Base-by-base conservation (phyloP, 2,888 invertebrate genomes). In the Pheosia tremula region DNA sequence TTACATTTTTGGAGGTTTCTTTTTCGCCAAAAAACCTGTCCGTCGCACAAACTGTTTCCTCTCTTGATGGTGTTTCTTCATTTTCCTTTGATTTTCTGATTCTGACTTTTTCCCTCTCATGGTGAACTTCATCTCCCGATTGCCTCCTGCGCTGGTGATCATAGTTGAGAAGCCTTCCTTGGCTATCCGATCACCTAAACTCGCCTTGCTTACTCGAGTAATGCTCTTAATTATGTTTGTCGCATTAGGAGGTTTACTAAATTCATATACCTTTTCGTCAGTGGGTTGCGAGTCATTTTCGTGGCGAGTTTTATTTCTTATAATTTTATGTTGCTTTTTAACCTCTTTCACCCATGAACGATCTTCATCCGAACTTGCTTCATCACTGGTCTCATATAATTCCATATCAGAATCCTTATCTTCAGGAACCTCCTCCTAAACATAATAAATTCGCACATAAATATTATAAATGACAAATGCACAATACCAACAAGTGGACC, bases 281-380 rank as follows among this genome's bases (percentile, higher is more conserved):
- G 62, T 71, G 3, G 64, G 67, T 67, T 70, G 80, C 61, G 60
- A 82, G 10, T 84, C 84, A 11, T 87, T 85, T 56, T 88, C 82
- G 13, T 86, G 81, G 53, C 84, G 78, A n/a, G 83, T 79, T 64
- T 83, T 87, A 56, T 88, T 83, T 66, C 96, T 93, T 13, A 96
- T 94, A n/a, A 95, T 89, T 78, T 94, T 94, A 81, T 97, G 96
- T 79, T 96, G 96, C 79, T 96, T 96, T 79, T 97, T 97, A 62
- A 98, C 95, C 88, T 98, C 97, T 80, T 96, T 96, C 0, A 95
- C 95, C 96, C 97, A 97, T 5, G 95, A 94, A 66, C 95, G 95
- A 60, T 97, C 97, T 82, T 98, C 98, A 73, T 98, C 98, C 2
- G 98, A 97, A 83, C 97, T 91, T 39, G 66, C 77, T 52, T 87